phyloP scores from a whole-genome alignment of 2,888 invertebrate genomes.

The Strigamia transsilvanica region DNA sequence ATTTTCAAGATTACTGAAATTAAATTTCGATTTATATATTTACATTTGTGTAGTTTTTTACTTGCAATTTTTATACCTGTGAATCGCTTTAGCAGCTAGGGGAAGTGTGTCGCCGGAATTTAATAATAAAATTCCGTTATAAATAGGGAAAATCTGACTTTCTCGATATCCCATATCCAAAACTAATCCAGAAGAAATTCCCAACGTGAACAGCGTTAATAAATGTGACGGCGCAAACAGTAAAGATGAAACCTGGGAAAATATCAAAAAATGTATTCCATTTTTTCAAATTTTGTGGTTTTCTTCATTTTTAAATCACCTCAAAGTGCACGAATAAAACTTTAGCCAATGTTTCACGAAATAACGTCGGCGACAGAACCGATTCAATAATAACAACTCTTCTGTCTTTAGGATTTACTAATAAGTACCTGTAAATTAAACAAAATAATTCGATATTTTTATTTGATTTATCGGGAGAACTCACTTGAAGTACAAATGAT shows the following conservation, averaged over 20 bases:
- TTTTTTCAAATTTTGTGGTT: background rate
- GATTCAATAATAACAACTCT: conserved; percentile 93
- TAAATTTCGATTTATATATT: background rate
- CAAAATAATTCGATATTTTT: background rate
- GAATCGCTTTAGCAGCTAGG: conserved; percentile 74
- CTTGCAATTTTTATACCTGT: conserved; percentile 60
- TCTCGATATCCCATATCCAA: conserved; percentile 88
- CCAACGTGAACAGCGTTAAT: conserved; percentile 82
- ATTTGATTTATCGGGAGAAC: conserved; percentile 48
- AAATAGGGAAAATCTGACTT: conserved; percentile 81
- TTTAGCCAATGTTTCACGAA: conserved; percentile 87
- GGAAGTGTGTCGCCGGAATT: conserved; percentile 83
- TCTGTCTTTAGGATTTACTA: conserved; percentile 92
- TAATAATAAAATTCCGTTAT: conserved; percentile 84
- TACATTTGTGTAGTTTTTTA: background rate
- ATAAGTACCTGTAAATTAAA: conserved; percentile 73
- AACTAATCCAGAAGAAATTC: conserved; percentile 81
- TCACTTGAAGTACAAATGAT: conserved; percentile 86
- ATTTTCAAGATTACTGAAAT: conserved; percentile 46
- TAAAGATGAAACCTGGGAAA: conserved; percentile 74
- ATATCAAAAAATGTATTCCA: background rate
- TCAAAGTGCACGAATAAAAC: conserved; percentile 93
- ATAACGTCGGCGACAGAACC: conserved; percentile 79
- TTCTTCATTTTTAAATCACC: conserved; percentile 67
- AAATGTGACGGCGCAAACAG: conserved; percentile 86